Evolutionary conservation across 2,888 invertebrate species (phyloP).

Genomic region (Cancer borealis): DNA sequence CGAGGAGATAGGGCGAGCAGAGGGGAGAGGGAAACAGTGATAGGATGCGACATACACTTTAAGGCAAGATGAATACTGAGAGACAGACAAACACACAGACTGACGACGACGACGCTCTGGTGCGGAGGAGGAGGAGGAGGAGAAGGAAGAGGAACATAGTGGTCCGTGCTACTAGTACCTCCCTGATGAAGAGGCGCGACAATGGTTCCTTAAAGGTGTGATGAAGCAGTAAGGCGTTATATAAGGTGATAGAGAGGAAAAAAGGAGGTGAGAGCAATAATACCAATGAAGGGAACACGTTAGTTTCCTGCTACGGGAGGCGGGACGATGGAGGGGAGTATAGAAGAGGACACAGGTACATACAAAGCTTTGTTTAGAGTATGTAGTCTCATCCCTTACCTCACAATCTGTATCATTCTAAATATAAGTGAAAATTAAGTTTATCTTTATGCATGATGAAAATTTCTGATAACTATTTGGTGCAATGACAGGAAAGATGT

Average conservation of each 20-base stretch:
- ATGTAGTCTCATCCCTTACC: background rate
- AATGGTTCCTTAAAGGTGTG: background rate
- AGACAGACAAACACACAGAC: background rate
- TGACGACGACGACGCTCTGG: background rate
- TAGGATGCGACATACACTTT: constrained; percentile 29
- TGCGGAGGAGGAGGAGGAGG: background rate
- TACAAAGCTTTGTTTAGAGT: background rate
- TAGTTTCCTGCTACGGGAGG: background rate
- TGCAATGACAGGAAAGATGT: background rate
- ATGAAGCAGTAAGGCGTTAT: background rate
- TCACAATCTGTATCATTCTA: background rate
- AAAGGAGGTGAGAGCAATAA: background rate
- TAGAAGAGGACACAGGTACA: background rate
- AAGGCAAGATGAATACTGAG: background rate
- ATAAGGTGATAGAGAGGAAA: background rate
- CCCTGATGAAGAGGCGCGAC: background rate
- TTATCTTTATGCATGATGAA: background rate
- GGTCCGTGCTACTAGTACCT: background rate
- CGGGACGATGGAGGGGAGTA: background rate
- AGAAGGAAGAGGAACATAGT: background rate
- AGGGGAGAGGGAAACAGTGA: constrained; percentile 31
- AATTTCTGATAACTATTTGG: background rate
- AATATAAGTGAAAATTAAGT: background rate
- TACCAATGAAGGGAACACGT: background rate
- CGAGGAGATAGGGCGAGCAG: constrained; percentile 21